phyloP scores from a whole-genome alignment of 2,113 vertebrate genomes.

The Mesoclemmys tuberculata region DNA sequence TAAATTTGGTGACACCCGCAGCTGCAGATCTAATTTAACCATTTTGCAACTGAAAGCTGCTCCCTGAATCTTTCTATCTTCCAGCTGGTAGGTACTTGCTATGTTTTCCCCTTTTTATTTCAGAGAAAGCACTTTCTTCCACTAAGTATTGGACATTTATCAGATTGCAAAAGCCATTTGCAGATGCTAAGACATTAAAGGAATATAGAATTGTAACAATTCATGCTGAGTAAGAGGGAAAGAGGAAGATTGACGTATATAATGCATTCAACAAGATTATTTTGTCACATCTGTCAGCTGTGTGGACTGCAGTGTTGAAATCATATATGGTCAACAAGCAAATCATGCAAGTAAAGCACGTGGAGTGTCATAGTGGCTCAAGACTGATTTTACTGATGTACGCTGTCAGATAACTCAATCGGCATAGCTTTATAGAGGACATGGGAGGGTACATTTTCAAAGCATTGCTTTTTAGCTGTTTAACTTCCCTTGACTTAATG shows the following conservation, averaged over 20 bases:
- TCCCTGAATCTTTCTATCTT: neutral
- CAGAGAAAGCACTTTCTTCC: neutral
- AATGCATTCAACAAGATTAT: neutral
- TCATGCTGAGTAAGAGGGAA: neutral
- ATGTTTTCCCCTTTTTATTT: fast-evolving
- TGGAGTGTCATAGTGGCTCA: neutral
- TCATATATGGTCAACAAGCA: fast-evolving
- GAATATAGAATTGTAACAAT: fast-evolving
- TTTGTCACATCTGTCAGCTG: neutral
- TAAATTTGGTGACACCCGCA: neutral
- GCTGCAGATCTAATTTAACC: neutral
- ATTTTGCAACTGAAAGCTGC: neutral
- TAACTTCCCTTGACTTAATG: neutral
- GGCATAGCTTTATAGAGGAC: fast-evolving
- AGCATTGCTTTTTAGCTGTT: neutral
- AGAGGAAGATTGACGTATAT: neutral
- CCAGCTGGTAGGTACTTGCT: neutral
- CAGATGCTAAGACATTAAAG: neutral
- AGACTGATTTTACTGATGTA: neutral
- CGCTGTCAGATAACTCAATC: fast-evolving
- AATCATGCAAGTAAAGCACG: neutral
- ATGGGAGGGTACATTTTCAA: neutral
- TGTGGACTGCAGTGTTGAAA: neutral
- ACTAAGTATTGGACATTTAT: neutral
- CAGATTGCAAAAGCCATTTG: neutral